Evolutionary conservation across 1,140 invertebrate genomes (phyloP), one percentile per base, ranked within the genome.

Genomic region (Drosophila arawakana): DNA sequence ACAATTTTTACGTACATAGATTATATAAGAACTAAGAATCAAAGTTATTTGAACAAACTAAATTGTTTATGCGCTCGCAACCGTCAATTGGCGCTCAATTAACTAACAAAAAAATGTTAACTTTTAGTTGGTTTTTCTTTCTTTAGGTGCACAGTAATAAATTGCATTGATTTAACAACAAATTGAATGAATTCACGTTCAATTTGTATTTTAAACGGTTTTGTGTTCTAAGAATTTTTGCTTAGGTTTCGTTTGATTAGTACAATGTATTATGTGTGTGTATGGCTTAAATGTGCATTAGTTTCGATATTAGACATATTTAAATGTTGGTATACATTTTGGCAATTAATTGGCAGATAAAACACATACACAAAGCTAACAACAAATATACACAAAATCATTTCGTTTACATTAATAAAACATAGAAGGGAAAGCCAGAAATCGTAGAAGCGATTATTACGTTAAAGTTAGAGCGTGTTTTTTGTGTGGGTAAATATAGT

Each of bases 131-230:
- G 7, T 11, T n/a, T 65, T 39, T 13, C 54, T 47, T 73, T 35
- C 15, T 59, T 59, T 75, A 72, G 37, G 83, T 86, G 82, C 82
- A 75, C 82, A 71, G 80, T 88, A 86, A 86, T 72, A 71, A 88
- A 72, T 86, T 86, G 82, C 82, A 88, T 83, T 76, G 83, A 88
- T 73, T 55, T 88, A 88, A 82, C 83, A 85, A 69, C 73, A 79
- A 86, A 68, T 69, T 59, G 66, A 73, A 80, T 46, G 70, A 73
- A 80, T 61, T 60, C 76, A 79, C 71, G 76, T 61, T 60, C 76
- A 79, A 75, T 63, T 47, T 68, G 52, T 41, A 62, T 11, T n/a
- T 41, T 41, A 41, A 11, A 52, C 49, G 25, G 21, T 70, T 43
- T 18, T 67, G 47, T 52, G 60, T 83, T 72, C 69, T 35, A 35